Evolutionary conservation across 2,888 invertebrate genomes (phyloP).

Genomic region (Trilocha varians): DNA sequence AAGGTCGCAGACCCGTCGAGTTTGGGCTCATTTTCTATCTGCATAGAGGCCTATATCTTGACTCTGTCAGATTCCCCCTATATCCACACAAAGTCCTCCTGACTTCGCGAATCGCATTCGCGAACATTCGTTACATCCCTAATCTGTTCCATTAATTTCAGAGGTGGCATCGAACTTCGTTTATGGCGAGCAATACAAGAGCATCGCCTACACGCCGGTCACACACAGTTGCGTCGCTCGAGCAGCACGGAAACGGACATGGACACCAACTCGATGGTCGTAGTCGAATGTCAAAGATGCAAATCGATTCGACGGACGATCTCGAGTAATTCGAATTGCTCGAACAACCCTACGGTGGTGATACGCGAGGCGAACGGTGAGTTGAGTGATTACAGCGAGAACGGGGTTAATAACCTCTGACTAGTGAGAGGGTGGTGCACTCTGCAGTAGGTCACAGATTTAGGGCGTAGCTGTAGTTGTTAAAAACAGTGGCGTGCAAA

Average conservation of each 20-base stretch:
- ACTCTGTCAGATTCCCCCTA: no score
- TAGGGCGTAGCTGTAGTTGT: no score
- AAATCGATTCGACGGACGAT: conserved; percentile 34
- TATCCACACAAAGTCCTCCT: no score
- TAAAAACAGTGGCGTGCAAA: no score
- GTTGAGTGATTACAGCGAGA: conserved; percentile 42
- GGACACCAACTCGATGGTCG: conserved; percentile 59
- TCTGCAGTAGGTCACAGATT: conserved; percentile 39
- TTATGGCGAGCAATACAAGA: conserved; percentile 87
- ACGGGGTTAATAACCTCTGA: conserved; percentile 55
- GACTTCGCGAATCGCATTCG: no score
- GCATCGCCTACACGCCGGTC: conserved; percentile 54
- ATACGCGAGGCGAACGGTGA: conserved; percentile 50
- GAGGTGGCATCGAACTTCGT: conserved; percentile 87
- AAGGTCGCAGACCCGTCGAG: no score
- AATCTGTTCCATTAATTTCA: conserved; percentile 29
- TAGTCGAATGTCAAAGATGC: conserved; percentile 57
- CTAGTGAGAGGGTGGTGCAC: conserved; percentile 69
- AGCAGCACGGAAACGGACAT: conserved; percentile 63
- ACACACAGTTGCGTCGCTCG: conserved; percentile 39
- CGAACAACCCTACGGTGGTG: conserved; percentile 51
- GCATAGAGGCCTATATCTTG: no score
- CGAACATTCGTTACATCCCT: not conserved
- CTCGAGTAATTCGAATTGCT: conserved; percentile 31
- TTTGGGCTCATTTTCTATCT: no score